Conservation (phyloP, 2,797 vertebrate genomes). For the Trachurus trachurus region DNA sequence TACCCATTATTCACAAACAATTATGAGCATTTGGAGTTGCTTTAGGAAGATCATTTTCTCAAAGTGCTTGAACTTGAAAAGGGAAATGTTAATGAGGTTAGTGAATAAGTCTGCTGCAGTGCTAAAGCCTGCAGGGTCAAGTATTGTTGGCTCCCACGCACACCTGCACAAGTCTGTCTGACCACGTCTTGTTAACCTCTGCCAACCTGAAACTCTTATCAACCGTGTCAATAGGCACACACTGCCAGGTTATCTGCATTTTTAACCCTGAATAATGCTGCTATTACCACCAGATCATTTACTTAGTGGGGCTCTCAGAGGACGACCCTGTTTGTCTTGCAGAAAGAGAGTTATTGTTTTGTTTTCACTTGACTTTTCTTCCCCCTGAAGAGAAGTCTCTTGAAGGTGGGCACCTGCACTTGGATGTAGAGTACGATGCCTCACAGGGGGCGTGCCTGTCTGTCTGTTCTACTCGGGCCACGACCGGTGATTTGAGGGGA, state of each 20-base stretch:
- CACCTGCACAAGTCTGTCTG: slow-evolving; percentile 69
- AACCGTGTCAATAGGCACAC: slow-evolving; percentile 10
- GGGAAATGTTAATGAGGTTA: slow-evolving; percentile 83
- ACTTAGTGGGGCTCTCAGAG: slow-evolving; percentile 42
- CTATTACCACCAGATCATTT: slow-evolving; percentile 20
- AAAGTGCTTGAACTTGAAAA: slow-evolving; percentile 79
- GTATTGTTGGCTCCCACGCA: slow-evolving; percentile 74
- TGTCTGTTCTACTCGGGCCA: slow-evolving; percentile 81
- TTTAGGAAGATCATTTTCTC: slow-evolving; percentile 76
- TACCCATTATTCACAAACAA: slow-evolving; percentile 52
- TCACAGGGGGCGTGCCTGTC: slow-evolving; percentile 78
- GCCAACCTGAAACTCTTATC: slow-evolving; percentile 47
- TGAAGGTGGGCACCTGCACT: slow-evolving; percentile 68
- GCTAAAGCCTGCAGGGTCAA: slow-evolving; percentile 68
- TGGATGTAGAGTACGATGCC: slow-evolving; percentile 54
- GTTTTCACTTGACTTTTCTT: slow-evolving; percentile 51
- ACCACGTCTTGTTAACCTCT: slow-evolving; percentile 56
- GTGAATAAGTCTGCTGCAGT: slow-evolving; percentile 66
- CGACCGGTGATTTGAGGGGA: slow-evolving; percentile 77
- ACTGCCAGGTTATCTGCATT: slow-evolving; percentile 5
- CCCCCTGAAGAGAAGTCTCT: slow-evolving; percentile 56
- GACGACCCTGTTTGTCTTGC: slow-evolving; percentile 52
- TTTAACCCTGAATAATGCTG: slow-evolving; percentile 30
- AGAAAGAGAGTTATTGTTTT: slow-evolving; percentile 64
- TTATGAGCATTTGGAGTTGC: slow-evolving; percentile 60